These are phyloP conservation scores for Synanthedon tipuliformis DNA, from an alignment of 2,888 invertebrate genomes.

Conservation along the genomic window DNA sequence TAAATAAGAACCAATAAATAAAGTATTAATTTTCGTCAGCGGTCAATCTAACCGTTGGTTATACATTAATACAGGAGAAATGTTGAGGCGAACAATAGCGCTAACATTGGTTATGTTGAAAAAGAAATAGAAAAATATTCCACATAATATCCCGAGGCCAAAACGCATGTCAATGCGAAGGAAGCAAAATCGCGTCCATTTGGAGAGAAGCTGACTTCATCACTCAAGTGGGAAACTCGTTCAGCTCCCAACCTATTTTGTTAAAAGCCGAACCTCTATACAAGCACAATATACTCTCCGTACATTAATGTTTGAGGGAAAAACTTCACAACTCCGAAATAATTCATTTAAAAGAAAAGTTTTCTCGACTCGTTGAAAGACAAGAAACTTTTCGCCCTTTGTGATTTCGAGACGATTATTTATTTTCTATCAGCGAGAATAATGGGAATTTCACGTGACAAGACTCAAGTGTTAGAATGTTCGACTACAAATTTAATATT, in stretches of 20 bases:
- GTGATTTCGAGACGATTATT: too few species aligned
- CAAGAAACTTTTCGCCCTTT: too few species aligned
- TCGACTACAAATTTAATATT: too few species aligned
- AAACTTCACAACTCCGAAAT: not conserved
- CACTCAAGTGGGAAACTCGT: constrained; percentile 8
- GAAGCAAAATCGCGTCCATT: constrained; percentile 18
- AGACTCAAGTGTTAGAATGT: too few species aligned
- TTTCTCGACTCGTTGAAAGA: not conserved
- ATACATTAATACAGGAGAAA: too few species aligned
- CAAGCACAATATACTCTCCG: not conserved
- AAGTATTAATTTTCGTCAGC: too few species aligned
- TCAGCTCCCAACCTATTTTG: constrained; percentile 1
- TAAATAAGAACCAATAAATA: too few species aligned
- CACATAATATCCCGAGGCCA: not conserved
- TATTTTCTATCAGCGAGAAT: too few species aligned
- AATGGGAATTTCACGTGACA: too few species aligned
- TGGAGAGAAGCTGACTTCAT: constrained; percentile 14
- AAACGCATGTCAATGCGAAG: constrained; percentile 17
- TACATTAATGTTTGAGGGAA: not conserved
- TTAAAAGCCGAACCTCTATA: constrained; percentile 2
- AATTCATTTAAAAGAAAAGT: not conserved
- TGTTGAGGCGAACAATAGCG: too few species aligned
- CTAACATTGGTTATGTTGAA: not conserved
- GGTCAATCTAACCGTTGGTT: too few species aligned
- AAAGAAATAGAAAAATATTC: not conserved